Base-by-base conservation (phyloP, 2,888 invertebrate genomes). In the Blera fallax region DNA sequence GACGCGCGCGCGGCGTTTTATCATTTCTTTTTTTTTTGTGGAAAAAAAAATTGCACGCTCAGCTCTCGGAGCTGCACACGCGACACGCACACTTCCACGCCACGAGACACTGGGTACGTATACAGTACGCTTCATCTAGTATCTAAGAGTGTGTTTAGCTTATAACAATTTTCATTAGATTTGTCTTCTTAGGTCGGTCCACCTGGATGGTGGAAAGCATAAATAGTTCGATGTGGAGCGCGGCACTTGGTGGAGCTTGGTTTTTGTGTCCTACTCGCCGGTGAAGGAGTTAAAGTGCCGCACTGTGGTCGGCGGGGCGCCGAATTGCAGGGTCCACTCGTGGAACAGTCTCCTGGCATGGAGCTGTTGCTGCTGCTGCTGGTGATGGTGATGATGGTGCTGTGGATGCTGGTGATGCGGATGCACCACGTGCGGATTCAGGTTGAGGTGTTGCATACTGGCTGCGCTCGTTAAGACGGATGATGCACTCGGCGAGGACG, bases 261-360 rank as follows among this genome's bases (percentile, higher is more conserved):
- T 11, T 11, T 6, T 3, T 29, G 37, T 34, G 67, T 88, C 90
- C 91, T 92, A 92, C 91, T 92, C 92, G 83, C 92, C 91, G 78
- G 91, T 91, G 87, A 92, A 92, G 77, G 91, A 90, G 76, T 92
- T 92, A 80, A 92, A 92, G 87, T 92, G 92, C 70, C 92, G 90
- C 72, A 92, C 92, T 27, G 91, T 90, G 65, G 91, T 91, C 3
- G 92, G 91, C 65, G 91, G 91, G 11, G 92, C 92, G 50, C 92
- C 92, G 80, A 92, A 92, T 87, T 92, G 92, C 88, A 92, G 88
- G 87, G 92, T 92, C 90, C 92, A 89, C 89, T 92, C 92, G 88
- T 92, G 92, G 76, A 92, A 91, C 69, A 92, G 90, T 29, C 92
- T 91, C 84, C 92, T 91, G 45, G 89, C 89, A 79, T 92, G 92